A percentile compares a stretch with the other conserved stretches of the same genome.
Conservation (phyloP, 2,113 vertebrate species). For the Chlamydotis undulata region DNA sequence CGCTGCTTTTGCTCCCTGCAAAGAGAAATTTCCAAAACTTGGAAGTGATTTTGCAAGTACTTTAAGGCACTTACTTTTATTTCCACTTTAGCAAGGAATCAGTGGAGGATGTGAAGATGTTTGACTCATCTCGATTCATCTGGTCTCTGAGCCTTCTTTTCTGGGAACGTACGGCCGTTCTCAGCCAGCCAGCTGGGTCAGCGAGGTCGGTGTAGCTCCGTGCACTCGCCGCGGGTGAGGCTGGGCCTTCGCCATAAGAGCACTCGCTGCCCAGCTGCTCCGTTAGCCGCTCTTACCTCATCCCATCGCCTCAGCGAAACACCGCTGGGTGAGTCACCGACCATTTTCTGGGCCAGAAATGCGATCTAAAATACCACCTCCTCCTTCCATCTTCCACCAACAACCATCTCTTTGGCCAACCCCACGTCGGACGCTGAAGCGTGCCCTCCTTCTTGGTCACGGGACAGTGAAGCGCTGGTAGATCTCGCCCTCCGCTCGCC, state of each 20-base stretch:
- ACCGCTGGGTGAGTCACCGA: neutral
- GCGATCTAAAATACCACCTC: neutral
- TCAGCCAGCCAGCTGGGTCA: neutral
- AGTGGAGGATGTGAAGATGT: neutral
- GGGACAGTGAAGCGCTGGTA: neutral
- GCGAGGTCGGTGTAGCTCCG: neutral
- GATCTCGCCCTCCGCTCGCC: neutral
- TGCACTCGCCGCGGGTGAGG: fast-evolving
- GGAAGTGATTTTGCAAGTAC: neutral
- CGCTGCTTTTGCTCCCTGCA: neutral
- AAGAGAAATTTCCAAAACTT: neutral
- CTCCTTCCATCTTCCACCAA: neutral
- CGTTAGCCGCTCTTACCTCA: neutral
- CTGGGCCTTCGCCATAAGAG: fast-evolving
- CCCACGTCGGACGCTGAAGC: neutral
- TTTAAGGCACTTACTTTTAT: too few species aligned
- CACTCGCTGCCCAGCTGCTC: neutral
- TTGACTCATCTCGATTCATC: neutral
- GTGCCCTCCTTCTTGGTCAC: fast-evolving
- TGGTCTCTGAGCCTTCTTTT: neutral
- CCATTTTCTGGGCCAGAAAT: neutral
- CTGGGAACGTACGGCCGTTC: fast-evolving
- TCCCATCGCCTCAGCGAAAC: fast-evolving
- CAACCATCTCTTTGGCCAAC: neutral
- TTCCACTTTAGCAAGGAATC: neutral